These are phyloP conservation scores for Otus sunia DNA, from an alignment of 2,113 vertebrate species.

Conservation along the genomic window DNA sequence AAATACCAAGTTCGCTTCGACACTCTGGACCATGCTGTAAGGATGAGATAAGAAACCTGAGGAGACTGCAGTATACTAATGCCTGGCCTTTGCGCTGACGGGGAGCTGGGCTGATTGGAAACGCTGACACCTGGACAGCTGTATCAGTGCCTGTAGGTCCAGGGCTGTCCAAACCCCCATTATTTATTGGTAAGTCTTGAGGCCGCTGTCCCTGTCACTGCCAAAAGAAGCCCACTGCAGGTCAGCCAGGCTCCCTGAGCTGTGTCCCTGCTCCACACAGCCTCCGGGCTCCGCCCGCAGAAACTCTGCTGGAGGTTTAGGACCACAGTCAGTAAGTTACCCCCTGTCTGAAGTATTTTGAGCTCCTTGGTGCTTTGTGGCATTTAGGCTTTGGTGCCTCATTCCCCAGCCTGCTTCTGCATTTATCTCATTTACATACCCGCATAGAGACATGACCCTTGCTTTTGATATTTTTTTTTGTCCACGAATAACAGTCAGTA, in stretches of 20 bases:
- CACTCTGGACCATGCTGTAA: not conserved
- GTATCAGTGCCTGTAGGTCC: not conserved
- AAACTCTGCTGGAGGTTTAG: not conserved
- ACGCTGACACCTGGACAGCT: not conserved
- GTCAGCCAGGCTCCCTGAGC: not conserved
- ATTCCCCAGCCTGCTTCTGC: not conserved
- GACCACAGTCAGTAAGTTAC: not conserved
- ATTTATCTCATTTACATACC: not conserved
- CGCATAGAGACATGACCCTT: not conserved
- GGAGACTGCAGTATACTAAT: not conserved
- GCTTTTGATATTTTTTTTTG: not conserved
- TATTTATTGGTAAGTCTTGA: not conserved
- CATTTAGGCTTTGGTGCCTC: not conserved
- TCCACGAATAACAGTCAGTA: not conserved
- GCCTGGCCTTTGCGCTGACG: not conserved
- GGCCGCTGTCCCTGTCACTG: not conserved
- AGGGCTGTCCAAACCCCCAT: not conserved
- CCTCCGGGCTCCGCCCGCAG: not conserved
- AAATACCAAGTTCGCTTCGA: not conserved
- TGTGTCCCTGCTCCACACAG: not conserved
- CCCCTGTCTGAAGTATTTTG: not conserved
- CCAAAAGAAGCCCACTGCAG: not conserved
- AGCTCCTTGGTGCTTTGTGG: not conserved
- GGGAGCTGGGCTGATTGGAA: not conserved
- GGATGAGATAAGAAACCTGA: not conserved